Evolutionary conservation across 2,797 vertebrate species (phyloP), one percentile per base, ranked within the genome.

Genomic region (Stomatorhinus walkeri): DNA sequence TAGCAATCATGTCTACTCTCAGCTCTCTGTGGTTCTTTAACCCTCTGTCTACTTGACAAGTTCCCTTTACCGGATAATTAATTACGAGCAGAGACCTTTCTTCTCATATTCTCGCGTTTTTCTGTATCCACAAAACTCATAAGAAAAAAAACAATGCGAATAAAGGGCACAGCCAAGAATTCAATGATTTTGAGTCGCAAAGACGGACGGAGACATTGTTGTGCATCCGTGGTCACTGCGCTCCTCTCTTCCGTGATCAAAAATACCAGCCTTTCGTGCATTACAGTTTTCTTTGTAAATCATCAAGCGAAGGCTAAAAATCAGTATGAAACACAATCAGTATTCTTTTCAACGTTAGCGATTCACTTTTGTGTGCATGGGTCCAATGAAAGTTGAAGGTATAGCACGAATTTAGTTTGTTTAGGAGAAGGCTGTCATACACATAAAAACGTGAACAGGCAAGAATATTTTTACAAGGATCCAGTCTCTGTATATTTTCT

Each of bases 111-210:
- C 48, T 36, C 12, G 9, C 22, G 19, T 72, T 22, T 54, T 81
- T 56, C 72, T 9, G 49, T 36, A n/a, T 24, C 22, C 19, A 51
- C 87, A 54, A 72, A 79, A 88, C 14, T 28, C 51, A 48, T 22
- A 36, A 59, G 3, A 4, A 46, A 48, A 56, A 79, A 87, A 90
- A 84, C 24, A 79, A 14, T 32, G 24, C 49, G 6, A 32, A 88
- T 64, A 89, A 46, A 89, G 85, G 87, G 85, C 87, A 87, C 89
- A 88, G 79, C 88, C 76, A 88, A 87, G 88, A 90, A 91, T 88
- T 87, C 79, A n/a, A 68, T 88, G 88, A 87, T 79, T 85, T 59
- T 1, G 49, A 32, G 4, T 72, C 0, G 16, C 40, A 49, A 2
- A 49, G 61, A 9, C 40, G 2, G 24, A 87, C 3, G 43, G 40